Base-by-base conservation (phyloP, 1,140 invertebrate species). In the Dendrolimus kikuchii region DNA sequence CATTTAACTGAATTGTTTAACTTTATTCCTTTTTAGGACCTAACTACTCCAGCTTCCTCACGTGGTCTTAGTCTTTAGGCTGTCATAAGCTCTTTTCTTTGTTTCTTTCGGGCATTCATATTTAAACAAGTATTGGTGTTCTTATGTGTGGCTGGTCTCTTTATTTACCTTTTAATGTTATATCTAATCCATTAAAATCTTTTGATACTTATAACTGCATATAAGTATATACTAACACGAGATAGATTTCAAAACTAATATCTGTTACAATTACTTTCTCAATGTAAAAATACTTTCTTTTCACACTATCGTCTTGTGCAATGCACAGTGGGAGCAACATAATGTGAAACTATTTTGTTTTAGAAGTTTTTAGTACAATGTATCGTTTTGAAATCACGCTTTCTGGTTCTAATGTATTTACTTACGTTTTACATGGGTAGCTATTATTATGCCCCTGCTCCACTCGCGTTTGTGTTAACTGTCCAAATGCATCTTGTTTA, bases 221-320 rank as follows among this genome's bases (percentile, higher is more conserved):
- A 23, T 23, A 23, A 2, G 1, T 23, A 23, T 23, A 23, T 23
- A 23, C 23, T 23, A 23, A 23, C 23, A 38, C 8, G 5, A 38
- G 36, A 36, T 38, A 48, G 38, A 48, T 48, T 48, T 48, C 4
- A 48, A 37, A 36, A 38, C 38, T 8, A 38, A n/a, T 23, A 23
- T 38, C 38, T 36, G 46, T 53, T 46, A 57, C 46, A 49, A 7
- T 60, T 59, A 61, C 62, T 65, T 73, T 69, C 61, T 62, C 48
- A 50, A 23, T 38, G 23, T 46, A 53, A 64, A 57, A 62, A 61
- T 73, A 63, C 59, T 64, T 61, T 61, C 53, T 37, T 55, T 64
- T 66, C 62, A 60, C 60, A 59, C 61, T 60, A 57, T 52, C 51
- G 43, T 9, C 8, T 10, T 9, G n/a, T 7, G 41, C n/a, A 45